Evolutionary conservation across 1,140 invertebrate species (phyloP), one percentile per base, ranked within the genome.

Genomic region (Polypedilum vanderplanki): DNA sequence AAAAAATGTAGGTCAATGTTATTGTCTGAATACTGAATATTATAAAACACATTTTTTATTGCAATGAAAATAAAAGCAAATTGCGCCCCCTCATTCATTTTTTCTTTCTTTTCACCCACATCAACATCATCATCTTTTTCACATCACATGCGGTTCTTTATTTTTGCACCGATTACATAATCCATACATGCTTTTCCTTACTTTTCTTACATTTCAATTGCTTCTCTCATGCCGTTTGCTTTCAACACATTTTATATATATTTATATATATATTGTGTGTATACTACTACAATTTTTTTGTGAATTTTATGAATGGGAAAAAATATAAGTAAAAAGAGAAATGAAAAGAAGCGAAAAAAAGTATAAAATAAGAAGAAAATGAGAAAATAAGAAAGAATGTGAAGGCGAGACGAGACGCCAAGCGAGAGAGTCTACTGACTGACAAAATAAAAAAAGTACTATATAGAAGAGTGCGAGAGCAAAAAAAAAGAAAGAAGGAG

Each of bases 1-100:
- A 3, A 4, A 12, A 57, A 70, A 70, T 70, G 18, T 70, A 70
- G 65, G 65, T 70, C 65, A 70, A 70, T 70, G 65, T 70, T 70
- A 70, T 70, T 70, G 65, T 70, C 65, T 70, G 65, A 70, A 18
- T 57, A 12, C n/a, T 17, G 46, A 57, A 57, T 70, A 70, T 70
- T 70, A 70, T 70, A 70, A 70, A 70, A 70, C 7, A 70, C 17
- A 70, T 70, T 70, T 70, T 70, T 70, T 22, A 70, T 70, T 70
- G 65, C 65, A 70, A 70, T 70, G 20, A 70, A 70, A 70, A 70
- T 70, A 70, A 70, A 70, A 70, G 46, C 46, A 57, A 4, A 15
- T 12, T 12, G 46, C 12, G 10, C 65, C 65, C 17, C 5, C 17
- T 70, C 20, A 20, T 70, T 18, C 20, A 20, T 18, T 70, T 20